Base-by-base conservation (phyloP, 2,113 vertebrate species). In the Dromaius novaehollandiae region DNA sequence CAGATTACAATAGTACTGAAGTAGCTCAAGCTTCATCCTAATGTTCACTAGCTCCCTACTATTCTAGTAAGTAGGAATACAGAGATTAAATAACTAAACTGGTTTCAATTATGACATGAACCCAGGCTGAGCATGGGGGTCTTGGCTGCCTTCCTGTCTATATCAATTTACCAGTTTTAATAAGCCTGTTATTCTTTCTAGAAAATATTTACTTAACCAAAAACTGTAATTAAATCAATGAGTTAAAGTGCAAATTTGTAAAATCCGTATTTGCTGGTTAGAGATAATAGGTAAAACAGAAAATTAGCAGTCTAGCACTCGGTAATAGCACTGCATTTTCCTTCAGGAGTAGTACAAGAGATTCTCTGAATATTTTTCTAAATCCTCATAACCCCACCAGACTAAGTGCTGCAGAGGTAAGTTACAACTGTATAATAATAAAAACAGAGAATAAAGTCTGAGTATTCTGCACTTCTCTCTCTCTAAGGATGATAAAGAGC, bases 11-110 rank as follows among this genome's bases (percentile, higher is more conserved):
- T 3, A 85, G 26, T 55, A 82, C 36, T 64, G 77, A 86, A 70
- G 28, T 79, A 2, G 13, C 82, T 70, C 25, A 70, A 25, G 50
- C 44, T 86, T 66, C 70, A 91, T 63, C 66, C 28, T 61, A 88
- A 32, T 0, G 1, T 87, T 65, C 48, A 79, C n/a, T 34, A 92
- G 38, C 46, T 93, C 65, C 16, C 46, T 71, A 50, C 69, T 87
- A 60, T 24, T 66, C 40, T 22, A 88, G 40, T 93, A 61, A 83
- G 79, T 48, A 94, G 64, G 34, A 66, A 93, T 30, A 77, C 69
- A 94, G 88, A 65, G 83, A 95, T 84, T 93, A 77, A 80, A 81
- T 90, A 68, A 93, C 60, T 83, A 92, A 90, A 86, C 84, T 78
- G 68, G 36, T 87, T 96, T 90, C 88, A 90, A 92, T 70, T 88